Evolutionary conservation across 2,888 invertebrate species (phyloP).

Genomic region (Ectobius pallidus): DNA sequence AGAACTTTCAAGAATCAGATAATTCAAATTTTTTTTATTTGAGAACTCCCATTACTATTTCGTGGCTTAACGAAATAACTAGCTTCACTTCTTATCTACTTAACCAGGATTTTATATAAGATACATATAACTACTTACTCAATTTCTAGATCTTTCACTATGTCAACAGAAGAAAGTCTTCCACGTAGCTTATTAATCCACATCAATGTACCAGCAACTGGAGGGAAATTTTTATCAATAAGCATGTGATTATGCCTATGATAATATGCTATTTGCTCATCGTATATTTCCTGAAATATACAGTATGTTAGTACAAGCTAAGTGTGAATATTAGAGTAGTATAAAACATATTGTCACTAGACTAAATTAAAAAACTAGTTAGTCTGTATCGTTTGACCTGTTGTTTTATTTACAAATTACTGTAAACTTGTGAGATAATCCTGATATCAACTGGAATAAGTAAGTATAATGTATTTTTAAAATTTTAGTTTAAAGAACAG

Average conservation of each 20-base stretch:
- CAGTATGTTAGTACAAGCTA: not conserved
- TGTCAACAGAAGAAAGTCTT: conserved; percentile 66
- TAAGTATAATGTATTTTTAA: not conserved
- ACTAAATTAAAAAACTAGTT: too few species aligned
- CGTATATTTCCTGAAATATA: conserved; percentile 48
- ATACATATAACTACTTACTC: conserved; percentile 57
- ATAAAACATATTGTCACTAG: too few species aligned
- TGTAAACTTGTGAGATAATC: not conserved
- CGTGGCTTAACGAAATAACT: too few species aligned
- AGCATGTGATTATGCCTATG: conserved; percentile 49
- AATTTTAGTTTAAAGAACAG: too few species aligned
- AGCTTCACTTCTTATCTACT: too few species aligned
- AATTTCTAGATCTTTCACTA: conserved; percentile 68
- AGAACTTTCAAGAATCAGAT: too few species aligned
- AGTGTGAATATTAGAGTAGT: too few species aligned
- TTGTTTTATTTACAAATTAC: too few species aligned
- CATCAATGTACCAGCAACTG: conserved; percentile 74
- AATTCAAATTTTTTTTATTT: too few species aligned
- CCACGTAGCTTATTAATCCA: conserved; percentile 72
- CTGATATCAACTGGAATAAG: not conserved
- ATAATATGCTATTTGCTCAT: conserved; percentile 50
- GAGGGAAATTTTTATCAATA: conserved; percentile 74
- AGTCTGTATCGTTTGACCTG: too few species aligned
- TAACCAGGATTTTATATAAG: too few species aligned
- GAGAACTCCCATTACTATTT: too few species aligned